These are phyloP conservation scores for Antedon mediterranea DNA, from an alignment of 53 echinoderm and acorn worm species.

Conservation along the genomic window DNA sequence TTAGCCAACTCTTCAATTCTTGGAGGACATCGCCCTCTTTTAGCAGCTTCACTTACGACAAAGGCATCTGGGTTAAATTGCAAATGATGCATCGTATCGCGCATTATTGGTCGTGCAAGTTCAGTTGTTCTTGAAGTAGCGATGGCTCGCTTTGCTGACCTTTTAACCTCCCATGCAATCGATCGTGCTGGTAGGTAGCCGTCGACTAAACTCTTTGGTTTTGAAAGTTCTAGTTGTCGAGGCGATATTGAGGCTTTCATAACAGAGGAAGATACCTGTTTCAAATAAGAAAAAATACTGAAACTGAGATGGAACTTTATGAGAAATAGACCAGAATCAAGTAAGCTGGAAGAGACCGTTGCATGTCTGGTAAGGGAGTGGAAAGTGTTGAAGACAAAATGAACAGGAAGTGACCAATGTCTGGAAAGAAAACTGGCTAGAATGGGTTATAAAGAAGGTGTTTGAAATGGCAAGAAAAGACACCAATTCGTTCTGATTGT, in stretches of 20 bases:
- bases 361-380: no score
- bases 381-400: no score
- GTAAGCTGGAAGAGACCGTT: no score
- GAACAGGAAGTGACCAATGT: no score
- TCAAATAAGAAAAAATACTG: no score
- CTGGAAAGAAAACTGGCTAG: no score
- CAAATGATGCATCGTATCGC: constrained; percentile 97
- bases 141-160: constrained; percentile 44
- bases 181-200: constrained; percentile 58
- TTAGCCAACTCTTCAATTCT: constrained; percentile 79
- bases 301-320: no score
- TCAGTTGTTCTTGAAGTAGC: constrained; percentile 79
- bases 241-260: constrained; percentile 48
- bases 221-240: constrained; percentile 84
- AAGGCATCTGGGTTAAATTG: constrained; percentile 98
- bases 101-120: constrained; percentile 76
- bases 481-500: no score
- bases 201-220: constrained; percentile 76
- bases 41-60: constrained; percentile 94
- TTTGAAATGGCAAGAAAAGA: no score
- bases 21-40: constrained; percentile 71
- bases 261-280: constrained; percentile 45
- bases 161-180: constrained; percentile 40
- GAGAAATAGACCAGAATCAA: no score
- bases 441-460: no score